Evolutionary conservation across 2,113 vertebrate species (phyloP).

Genomic region (Galemys pyrenaicus): DNA sequence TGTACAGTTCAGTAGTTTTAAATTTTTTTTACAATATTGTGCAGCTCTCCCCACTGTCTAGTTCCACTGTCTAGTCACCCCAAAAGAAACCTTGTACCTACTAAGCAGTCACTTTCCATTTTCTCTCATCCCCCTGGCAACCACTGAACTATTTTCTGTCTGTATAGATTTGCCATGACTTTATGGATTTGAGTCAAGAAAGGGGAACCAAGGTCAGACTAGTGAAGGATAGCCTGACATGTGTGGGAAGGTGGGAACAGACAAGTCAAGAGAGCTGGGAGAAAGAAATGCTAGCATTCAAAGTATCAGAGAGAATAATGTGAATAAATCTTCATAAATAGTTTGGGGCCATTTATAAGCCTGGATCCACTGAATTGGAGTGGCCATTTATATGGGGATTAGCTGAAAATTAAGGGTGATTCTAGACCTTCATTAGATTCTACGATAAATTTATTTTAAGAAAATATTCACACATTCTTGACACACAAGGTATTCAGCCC

Average conservation of each 20-base stretch:
- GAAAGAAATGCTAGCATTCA: neutral
- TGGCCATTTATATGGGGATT: neutral
- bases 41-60: neutral
- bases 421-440: neutral
- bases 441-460: neutral
- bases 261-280: neutral
- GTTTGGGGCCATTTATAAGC: neutral
- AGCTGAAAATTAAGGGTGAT: neutral
- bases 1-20: neutral
- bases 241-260: neutral
- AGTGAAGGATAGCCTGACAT: neutral
- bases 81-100: neutral
- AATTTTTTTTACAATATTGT: neutral
- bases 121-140: neutral
- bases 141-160: neutral
- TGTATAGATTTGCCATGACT: neutral
- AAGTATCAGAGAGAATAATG: neutral
- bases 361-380: neutral
- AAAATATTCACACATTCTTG: neutral
- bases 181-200: neutral
- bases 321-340: neutral
- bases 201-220: neutral
- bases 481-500: neutral
- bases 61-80: neutral
- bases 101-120: neutral